Evolutionary conservation across 2,888 invertebrate genomes (phyloP), one percentile per base, ranked within the genome.

Genomic region (Rotaria socialis): DNA sequence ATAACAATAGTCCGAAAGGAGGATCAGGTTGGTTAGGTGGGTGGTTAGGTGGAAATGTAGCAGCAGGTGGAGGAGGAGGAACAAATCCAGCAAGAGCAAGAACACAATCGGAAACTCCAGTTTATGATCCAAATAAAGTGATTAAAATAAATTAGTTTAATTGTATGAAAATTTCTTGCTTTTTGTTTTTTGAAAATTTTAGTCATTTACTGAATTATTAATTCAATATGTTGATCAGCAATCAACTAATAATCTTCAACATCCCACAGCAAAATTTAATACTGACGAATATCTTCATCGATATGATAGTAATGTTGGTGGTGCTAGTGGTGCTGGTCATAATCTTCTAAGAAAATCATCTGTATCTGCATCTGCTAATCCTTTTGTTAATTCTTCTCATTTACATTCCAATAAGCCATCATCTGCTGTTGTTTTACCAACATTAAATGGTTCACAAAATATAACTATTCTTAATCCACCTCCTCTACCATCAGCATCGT

Each of bases 201-300:
- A 86, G 58, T 86, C 86, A 52, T 86, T 86, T 60, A 85, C 86
- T 52, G 86, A 86, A 85, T 84, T 86, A 35, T 60, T 86, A 50
- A 86, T 86, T 85, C 86, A 86, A 85, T 86, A 86, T 85, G 86
- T 86, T 35, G 86, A 86, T 47, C 85, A 35, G 52, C 67, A 86
- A 85, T 86, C 86, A 24, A 19, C 16, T 27, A 14, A 67, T 67
- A 35, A 67, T 67, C 67, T 16, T 67, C 35, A 43, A 47, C 43
- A 47, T 16, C 47, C 47, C 8, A 24, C n/a, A 80, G 14, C 47
- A 43, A 80, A 43, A 47, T 47, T 47, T 24, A 80, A 80, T 16
- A 43, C 80, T 7, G 47, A 80, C n/a, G 47, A 47, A 47, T 80
- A 24, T 24, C 55, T 55, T 22, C 55, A 55, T 55, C 55, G 55